Base-by-base conservation (phyloP, 2,113 vertebrate genomes). In the Cyprinodon tularosa region DNA sequence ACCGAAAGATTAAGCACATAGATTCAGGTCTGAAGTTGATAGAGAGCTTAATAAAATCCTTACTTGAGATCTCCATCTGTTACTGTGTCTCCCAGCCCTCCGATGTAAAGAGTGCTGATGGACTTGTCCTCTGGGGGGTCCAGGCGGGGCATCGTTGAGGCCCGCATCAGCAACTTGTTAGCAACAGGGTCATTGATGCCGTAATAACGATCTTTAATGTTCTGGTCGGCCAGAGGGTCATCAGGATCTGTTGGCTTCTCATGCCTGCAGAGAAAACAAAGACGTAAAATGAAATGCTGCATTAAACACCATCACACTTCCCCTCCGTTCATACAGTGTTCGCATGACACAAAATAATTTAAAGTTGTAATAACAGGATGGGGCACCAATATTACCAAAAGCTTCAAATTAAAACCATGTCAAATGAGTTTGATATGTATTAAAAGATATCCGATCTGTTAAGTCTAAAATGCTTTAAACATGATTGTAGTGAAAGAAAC, bases 231-330 rank as follows among this genome's bases (percentile, higher is more conserved):
- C 68, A 99, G 95, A 1, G 98, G 98, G 70, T 99, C 98, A 0
- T 99, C 98, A 2, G 98, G 98, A 86, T 99, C 98, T 15, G 98
- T 99, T 63, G 98, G 98, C 72, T 99, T 99, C 92, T 99, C 98
- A 0, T 99, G 98, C 65, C 98, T 99, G 78, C 10, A 15, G 20
- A 75, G 1, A 71, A 42, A 3, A 62, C n/a, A 72, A 53, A 74
- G 29, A 65, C 4, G 12, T 4, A 13, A 77, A 57, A 59, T 17
- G 14, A 44, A 15, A 29, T 29, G 29, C 29, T 29, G 29, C 62
- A 12, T 40, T 5, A 60, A 37, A 71, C 0, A 47, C 37, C 11
- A 79, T 12, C 14, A 45, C 60, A 13, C 29, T 29, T 45, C 48
- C 39, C 29, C 38, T 62, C 22, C 47, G 20, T n/a, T 40, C 7